Percentiles rank a stretch among this genome's conserved stretches.
phyloP scores from a whole-genome alignment of 1,140 invertebrate genomes.

The Drosophila obscura region DNA sequence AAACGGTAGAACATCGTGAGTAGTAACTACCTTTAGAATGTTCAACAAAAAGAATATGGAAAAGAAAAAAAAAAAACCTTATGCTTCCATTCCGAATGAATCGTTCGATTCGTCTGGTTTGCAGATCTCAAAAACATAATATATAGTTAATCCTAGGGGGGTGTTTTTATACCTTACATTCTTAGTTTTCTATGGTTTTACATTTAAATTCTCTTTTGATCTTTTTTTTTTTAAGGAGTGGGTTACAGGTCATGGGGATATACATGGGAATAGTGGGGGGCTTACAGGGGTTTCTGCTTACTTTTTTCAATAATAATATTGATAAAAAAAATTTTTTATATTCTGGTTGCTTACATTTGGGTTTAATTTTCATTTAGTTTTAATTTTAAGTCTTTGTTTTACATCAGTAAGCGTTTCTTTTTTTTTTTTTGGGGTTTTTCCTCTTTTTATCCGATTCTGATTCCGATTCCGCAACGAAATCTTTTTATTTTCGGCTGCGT shows the following conservation, averaged over 20 bases:
- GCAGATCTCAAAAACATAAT: too few relatives aligned
- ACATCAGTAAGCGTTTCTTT: slow-evolving; percentile 77
- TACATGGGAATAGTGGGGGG: neutral
- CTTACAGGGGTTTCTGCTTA: slow-evolving; percentile 10
- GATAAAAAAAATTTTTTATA: slow-evolving; percentile 12
- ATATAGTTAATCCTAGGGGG: too few relatives aligned
- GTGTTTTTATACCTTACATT: too few relatives aligned
- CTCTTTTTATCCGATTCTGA: slow-evolving; percentile 15
- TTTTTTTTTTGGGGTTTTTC: slow-evolving; percentile 13
- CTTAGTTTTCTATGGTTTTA: neutral
- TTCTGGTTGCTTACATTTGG: slow-evolving; percentile 11
- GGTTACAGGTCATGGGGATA: neutral
- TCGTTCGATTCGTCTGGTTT: too few relatives aligned
- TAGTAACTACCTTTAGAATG: too few relatives aligned
- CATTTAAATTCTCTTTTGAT: neutral
- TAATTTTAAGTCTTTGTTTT: slow-evolving; percentile 76
- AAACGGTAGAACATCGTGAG: too few relatives aligned
- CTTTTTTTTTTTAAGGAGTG: neutral
- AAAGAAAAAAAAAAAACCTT: too few relatives aligned
- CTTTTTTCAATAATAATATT: neutral
- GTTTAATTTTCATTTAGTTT: slow-evolving; percentile 25
- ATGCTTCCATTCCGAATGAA: too few relatives aligned
- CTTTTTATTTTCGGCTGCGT: neutral
- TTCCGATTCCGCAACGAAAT: slow-evolving; percentile 3
- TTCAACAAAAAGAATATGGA: too few relatives aligned